These are phyloP conservation scores for Branchipolynoe longqiensis DNA, from an alignment of 2,888 invertebrate genomes.

Conservation along the genomic window DNA sequence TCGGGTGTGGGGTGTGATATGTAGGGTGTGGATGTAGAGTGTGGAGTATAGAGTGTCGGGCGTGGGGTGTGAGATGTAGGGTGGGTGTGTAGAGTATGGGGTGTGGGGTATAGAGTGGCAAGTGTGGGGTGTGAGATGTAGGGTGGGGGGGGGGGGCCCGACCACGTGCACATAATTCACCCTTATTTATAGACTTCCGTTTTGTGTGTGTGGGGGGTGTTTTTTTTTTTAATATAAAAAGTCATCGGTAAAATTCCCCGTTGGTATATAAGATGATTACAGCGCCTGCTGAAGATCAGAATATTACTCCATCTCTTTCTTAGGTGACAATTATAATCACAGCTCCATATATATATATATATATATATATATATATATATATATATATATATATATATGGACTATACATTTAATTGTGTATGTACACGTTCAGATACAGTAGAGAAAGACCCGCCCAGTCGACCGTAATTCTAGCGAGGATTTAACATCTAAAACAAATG, in stretches of 20 bases:
- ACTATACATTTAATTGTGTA: neutral
- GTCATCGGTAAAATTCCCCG: no score
- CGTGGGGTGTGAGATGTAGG: no score
- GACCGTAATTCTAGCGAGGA: neutral
- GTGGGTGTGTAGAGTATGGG: constrained; percentile 6
- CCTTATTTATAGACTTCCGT: no score
- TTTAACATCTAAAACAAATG: no score
- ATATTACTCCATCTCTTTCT: no score
- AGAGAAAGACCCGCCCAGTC: neutral
- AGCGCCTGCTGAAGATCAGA: neutral
- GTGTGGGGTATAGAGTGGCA: neutral
- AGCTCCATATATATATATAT: neutral
- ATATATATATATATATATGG: neutral
- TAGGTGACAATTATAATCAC: neutral
- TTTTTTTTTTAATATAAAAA: constrained; percentile 10
- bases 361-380: neutral
- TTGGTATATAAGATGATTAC: neutral
- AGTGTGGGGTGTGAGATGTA: neutral
- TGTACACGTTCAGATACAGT: no score
- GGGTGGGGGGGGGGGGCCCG: neutral
- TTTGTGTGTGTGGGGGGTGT: constrained; percentile 3
- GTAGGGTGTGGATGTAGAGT: no score
- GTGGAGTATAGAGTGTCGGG: no score
- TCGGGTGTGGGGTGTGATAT: no score
- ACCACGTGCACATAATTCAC: constrained; percentile 6